A percentile compares a stretch with the other conserved stretches of the same genome.
phyloP scores from a whole-genome alignment of 2,113 vertebrate species.

The Amblyornis subalaris region DNA sequence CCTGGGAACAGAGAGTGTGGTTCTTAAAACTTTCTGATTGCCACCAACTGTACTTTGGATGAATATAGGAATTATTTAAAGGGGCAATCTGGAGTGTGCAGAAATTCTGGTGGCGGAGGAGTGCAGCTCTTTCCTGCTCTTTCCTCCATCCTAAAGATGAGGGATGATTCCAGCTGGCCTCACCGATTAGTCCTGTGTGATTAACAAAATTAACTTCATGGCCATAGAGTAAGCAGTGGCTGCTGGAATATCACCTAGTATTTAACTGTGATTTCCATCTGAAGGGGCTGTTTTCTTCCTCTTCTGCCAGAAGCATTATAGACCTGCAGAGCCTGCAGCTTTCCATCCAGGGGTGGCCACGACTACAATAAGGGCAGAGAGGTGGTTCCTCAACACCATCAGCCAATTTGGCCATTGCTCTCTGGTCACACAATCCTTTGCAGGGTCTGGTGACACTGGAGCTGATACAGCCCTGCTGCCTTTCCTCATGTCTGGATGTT shows the following conservation, averaged over 20 bases:
- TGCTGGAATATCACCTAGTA: not conserved
- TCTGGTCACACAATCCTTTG: not conserved
- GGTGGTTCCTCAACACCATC: not conserved
- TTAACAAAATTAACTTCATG: not conserved
- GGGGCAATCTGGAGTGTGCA: not conserved
- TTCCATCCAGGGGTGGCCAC: not conserved
- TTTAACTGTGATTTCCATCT: not conserved
- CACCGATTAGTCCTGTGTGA: not conserved
- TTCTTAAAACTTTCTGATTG: not conserved
- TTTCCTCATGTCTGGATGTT: not conserved
- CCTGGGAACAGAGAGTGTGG: not conserved
- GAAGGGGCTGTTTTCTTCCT: not conserved
- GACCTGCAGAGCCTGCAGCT: not conserved
- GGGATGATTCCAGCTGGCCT: not conserved
- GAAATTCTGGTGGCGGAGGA: not conserved
- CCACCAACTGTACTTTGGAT: not conserved
- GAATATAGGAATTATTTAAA: not conserved
- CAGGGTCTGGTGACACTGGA: not conserved
- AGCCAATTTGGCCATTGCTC: not conserved
- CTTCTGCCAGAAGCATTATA: not conserved
- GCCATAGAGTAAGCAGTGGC: not conserved
- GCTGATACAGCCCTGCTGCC: not conserved
- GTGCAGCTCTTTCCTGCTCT: not conserved
- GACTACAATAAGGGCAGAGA: not conserved
- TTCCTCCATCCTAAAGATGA: no score